phyloP scores from a whole-genome alignment of 2,113 vertebrate genomes.

The Candoia aspera region DNA sequence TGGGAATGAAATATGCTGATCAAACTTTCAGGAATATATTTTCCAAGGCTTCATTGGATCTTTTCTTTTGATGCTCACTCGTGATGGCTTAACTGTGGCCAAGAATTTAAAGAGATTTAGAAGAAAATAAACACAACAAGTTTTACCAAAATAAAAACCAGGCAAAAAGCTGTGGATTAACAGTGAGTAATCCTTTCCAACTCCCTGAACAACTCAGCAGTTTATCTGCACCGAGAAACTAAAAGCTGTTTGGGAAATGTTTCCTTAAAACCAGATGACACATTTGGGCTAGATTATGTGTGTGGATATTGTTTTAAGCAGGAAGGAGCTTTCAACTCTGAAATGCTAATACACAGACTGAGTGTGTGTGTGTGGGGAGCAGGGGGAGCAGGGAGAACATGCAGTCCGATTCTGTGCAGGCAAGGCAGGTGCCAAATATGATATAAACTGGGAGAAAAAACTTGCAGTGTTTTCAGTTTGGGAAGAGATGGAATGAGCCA shows the following conservation, averaged over 20 bases:
- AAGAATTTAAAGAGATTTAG: background rate
- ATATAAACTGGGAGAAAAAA: conserved; percentile 58
- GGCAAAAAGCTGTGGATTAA: conserved; percentile 19
- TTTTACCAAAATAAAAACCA: conserved; percentile 19
- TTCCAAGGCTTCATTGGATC: background rate
- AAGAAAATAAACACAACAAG: background rate
- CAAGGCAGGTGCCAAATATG: conserved; percentile 66
- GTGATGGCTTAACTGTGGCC: conserved; percentile 2
- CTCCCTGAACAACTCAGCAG: conserved; percentile 9
- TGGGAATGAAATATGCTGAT: background rate
- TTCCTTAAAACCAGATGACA: conserved; percentile 72
- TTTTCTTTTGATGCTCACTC: background rate
- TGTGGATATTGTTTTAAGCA: conserved; percentile 51
- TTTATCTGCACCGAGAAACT: conserved; percentile 29
- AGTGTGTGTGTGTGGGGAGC: no score
- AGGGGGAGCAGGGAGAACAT: conserved; percentile 5
- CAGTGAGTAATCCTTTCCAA: conserved; percentile 57
- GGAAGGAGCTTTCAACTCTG: conserved; percentile 45
- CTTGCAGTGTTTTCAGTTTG: conserved; percentile 33
- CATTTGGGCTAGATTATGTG: conserved; percentile 60
- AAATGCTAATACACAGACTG: conserved; percentile 37
- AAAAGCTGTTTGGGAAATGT: conserved; percentile 52
- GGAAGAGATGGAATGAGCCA: background rate
- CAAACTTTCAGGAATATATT: background rate
- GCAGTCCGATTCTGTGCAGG: conserved; percentile 23